phyloP scores from a whole-genome alignment of 2,797 vertebrate genomes.

The Sebastes taczanowskii region DNA sequence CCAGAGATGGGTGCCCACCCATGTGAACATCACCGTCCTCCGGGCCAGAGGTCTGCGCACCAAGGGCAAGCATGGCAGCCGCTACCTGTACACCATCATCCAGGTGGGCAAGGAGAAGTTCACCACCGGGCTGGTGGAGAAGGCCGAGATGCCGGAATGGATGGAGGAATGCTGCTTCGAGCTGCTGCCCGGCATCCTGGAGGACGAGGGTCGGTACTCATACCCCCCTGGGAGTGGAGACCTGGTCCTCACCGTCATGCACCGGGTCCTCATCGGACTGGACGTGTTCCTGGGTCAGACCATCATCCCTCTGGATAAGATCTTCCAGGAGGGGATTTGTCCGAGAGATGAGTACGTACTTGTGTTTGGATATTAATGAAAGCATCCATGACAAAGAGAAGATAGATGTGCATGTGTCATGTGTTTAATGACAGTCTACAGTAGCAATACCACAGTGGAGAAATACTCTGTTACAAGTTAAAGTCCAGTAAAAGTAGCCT shows the following conservation, averaged over 20 bases:
- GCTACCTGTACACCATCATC: conserved; percentile 93
- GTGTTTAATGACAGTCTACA: neutral
- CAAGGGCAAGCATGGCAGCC: conserved; percentile 92
- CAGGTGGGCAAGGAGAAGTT: conserved; percentile 95
- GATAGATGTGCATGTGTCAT: neutral
- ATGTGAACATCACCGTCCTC: conserved; percentile 93
- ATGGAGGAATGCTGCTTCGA: conserved; percentile 91
- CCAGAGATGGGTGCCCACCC: conserved; percentile 92
- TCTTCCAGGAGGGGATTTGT: conserved; percentile 84
- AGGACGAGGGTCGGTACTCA: conserved; percentile 77
- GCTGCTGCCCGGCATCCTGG: conserved; percentile 89
- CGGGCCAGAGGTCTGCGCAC: conserved; percentile 89
- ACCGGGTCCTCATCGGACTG: conserved; percentile 92
- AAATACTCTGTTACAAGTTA: neutral
- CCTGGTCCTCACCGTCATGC: conserved; percentile 92
- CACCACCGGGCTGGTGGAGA: conserved; percentile 93
- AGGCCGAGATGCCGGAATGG: conserved; percentile 89
- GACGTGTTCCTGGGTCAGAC: conserved; percentile 94
- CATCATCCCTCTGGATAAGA: conserved; percentile 84
- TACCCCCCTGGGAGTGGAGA: conserved; percentile 82
- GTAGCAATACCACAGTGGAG: neutral
- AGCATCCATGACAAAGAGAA: neutral
- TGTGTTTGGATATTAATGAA: neutral
- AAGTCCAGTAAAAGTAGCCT: neutral
- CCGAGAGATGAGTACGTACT: conserved; percentile 88